phyloP scores from a whole-genome alignment of 1,140 invertebrate genomes.

The Ephestia elutella region DNA sequence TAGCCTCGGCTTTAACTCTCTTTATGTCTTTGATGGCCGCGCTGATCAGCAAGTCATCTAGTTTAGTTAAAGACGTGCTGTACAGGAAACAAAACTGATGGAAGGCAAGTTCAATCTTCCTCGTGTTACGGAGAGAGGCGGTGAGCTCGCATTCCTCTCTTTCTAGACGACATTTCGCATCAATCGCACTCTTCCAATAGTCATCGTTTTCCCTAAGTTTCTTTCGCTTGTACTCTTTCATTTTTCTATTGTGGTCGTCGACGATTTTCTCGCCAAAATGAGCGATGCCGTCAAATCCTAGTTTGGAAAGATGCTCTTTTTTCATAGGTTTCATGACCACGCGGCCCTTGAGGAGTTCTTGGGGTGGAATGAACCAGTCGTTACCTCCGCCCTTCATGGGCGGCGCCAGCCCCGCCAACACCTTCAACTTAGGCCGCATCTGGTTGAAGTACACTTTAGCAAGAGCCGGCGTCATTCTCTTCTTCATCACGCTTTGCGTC shows the following conservation, averaged over 20 bases:
- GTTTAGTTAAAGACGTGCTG: constrained; percentile 38
- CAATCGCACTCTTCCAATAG: constrained; percentile 41
- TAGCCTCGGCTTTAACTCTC: constrained; percentile 30
- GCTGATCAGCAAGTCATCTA: constrained; percentile 42
- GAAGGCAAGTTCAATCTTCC: constrained; percentile 43
- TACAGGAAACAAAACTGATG: constrained; percentile 47
- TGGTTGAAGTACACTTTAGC: constrained; percentile 59
- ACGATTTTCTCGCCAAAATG: constrained; percentile 36
- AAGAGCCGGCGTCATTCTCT: constrained; percentile 45
- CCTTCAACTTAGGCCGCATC: constrained; percentile 49
- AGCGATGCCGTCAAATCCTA: constrained; percentile 43
- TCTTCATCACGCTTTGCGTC: constrained; percentile 54
- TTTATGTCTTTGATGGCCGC: constrained; percentile 43
- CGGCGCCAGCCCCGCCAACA: constrained; percentile 53
- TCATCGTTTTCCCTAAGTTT: constrained; percentile 38
- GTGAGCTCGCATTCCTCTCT: constrained; percentile 31
- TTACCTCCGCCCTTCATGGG: constrained; percentile 51
- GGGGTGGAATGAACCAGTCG: constrained; percentile 54
- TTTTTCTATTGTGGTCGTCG: constrained; percentile 29
- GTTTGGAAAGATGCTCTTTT: constrained; percentile 37
- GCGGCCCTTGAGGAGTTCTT: constrained; percentile 41
- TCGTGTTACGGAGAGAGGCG: constrained; percentile 39
- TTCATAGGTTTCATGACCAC: constrained; percentile 44
- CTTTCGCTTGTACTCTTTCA: constrained; percentile 37
- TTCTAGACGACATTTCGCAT: constrained; percentile 24